Percentiles rank a stretch among this genome's conserved stretches.
Evolutionary conservation across 2,113 vertebrate genomes (phyloP).

Genomic region (Syngnathus scovelli): DNA sequence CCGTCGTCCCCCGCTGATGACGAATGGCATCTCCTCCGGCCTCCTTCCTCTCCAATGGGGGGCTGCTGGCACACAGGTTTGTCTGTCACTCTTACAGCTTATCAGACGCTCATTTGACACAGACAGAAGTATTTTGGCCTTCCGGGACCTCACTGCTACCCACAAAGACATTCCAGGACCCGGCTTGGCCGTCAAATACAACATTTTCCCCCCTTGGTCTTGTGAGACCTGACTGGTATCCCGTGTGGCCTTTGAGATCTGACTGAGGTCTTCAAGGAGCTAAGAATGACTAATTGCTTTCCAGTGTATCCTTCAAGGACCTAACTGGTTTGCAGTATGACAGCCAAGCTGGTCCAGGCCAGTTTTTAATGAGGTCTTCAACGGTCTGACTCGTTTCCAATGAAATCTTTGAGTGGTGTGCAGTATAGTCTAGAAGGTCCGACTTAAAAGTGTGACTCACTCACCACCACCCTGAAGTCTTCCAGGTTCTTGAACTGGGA

Average conservation of each 20-base stretch:
- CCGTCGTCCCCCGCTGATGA: slow-evolving; percentile 73
- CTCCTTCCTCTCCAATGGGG: slow-evolving; percentile 79
- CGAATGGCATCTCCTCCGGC: slow-evolving; percentile 72
- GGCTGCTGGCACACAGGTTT: slow-evolving; percentile 68
- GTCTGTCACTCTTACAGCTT: background rate
- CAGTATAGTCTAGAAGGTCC: background rate
- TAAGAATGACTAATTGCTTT: background rate
- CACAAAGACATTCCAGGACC: background rate
- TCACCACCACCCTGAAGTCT: slow-evolving; percentile 93
- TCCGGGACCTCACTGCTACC: background rate
- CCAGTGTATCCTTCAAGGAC: background rate
- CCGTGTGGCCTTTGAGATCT: background rate
- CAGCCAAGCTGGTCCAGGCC: too few relatives aligned
- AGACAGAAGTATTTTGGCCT: background rate
- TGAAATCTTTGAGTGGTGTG: too few relatives aligned
- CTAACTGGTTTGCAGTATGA: too few relatives aligned
- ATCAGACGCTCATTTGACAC: background rate
- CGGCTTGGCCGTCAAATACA: background rate
- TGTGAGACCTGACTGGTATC: background rate
- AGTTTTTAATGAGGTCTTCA: background rate
- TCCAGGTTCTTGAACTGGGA: slow-evolving; percentile 88
- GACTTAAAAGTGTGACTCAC: background rate
- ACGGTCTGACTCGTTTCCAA: background rate
- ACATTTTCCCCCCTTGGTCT: background rate
- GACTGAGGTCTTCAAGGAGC: background rate